Evolutionary conservation across 2,797 vertebrate species (phyloP), one percentile per base, ranked within the genome.

Genomic region (Urophycis tenuis): DNA sequence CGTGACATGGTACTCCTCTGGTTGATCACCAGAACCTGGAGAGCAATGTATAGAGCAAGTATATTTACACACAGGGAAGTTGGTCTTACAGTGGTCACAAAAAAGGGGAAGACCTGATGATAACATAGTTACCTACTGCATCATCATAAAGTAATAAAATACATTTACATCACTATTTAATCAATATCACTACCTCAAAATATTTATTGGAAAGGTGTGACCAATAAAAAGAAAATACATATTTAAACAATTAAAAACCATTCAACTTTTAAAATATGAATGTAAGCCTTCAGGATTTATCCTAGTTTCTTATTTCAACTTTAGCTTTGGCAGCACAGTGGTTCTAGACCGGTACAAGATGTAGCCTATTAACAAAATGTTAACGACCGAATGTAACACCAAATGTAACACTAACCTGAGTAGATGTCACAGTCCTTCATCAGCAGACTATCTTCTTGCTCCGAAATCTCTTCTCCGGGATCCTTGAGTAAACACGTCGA

Each of bases 371-470:
- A 25, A 60, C 53, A 2, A 60, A n/a, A 60, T n/a, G 14, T 67
- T 29, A 29, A 2, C 32, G 19, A n/a, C n/a, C 31, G 19, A 14
- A 71, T 33, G 17, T n/a, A 31, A 32, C n/a, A 45, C 33, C 67
- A 25, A 72, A 25, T 9, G 10, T 1, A 1, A 30, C 32, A 75
- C 64, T 86, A 89, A 96, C 95, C 11, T 75, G 93, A 95, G 78
- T 96, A 97, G 81, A 97, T 92, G 15, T 93, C 90, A 75, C 97
- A 97, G 76, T 96, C 94, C 71, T 93, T 93, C 95, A 96, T 94
- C 77, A 79, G 87, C n/a, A 88, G 77, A 0, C 0, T 60, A 64
- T 86, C 86, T 78, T 79, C 89, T 85, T 73, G 78, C 60, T 81
- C 81, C 22, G 83, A 85, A 82, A 19, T 80, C 83, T 80, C 85